Conservation (phyloP, 2,113 vertebrate genomes). For the Polyodon spathula region DNA sequence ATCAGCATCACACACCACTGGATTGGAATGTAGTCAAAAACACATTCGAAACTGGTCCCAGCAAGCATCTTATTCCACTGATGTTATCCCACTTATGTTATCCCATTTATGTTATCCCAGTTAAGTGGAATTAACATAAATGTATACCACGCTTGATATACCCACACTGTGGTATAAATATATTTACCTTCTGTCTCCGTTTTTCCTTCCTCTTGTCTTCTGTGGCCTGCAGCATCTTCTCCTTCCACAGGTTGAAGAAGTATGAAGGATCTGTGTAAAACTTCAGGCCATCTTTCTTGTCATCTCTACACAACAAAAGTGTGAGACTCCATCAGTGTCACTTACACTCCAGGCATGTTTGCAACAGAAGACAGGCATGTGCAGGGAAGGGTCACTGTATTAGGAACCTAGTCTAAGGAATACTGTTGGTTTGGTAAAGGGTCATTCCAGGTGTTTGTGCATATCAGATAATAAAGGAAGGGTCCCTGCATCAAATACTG, state of each 20-base stretch:
- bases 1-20: not conserved
- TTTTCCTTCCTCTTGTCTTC: slow-evolving; percentile 83
- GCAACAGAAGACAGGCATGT: not conserved
- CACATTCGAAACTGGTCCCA: too few relatives aligned
- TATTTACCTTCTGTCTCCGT: slow-evolving; percentile 68
- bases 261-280: slow-evolving; percentile 80
- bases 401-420: too few relatives aligned
- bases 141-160: not conserved
- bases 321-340: not conserved
- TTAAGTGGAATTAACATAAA: not conserved
- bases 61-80: too few relatives aligned
- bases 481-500: too few relatives aligned
- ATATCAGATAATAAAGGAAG: too few relatives aligned
- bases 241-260: slow-evolving; percentile 78
- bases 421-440: too few relatives aligned
- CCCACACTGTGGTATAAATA: slow-evolving; percentile 5
- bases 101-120: not conserved
- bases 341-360: not conserved
- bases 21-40: too few relatives aligned
- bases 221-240: slow-evolving; percentile 80
- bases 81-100: too few relatives aligned
- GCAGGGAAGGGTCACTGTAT: too few relatives aligned
- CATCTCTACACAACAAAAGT: slow-evolving; percentile 49
- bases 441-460: too few relatives aligned
- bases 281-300: slow-evolving; percentile 73